phyloP scores from a whole-genome alignment of 2,797 vertebrate genomes.

The Eutrigla gurnardus region DNA sequence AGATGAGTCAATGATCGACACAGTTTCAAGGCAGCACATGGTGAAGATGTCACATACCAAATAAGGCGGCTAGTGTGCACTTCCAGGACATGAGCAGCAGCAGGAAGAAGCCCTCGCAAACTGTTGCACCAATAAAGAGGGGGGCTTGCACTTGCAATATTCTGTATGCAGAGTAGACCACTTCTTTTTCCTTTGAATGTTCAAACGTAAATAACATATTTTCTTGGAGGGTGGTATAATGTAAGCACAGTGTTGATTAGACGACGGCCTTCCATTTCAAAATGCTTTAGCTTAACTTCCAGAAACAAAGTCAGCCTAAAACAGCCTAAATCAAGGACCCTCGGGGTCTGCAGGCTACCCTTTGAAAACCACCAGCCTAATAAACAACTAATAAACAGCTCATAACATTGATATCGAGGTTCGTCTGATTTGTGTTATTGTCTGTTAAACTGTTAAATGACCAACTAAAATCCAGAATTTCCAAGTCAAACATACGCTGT shows the following conservation, averaged over 20 bases:
- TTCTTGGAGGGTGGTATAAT: not conserved
- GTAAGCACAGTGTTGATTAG: not conserved
- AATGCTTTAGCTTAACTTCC: too few species aligned
- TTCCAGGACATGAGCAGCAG: not conserved
- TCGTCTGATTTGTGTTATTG: not conserved
- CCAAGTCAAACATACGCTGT: not conserved
- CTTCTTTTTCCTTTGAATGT: not conserved
- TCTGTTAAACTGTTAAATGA: not conserved
- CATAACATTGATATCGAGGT: not conserved
- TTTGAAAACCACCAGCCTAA: not conserved
- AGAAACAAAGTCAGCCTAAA: too few species aligned
- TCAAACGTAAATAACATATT: not conserved
- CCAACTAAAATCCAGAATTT: not conserved
- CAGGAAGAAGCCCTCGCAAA: not conserved
- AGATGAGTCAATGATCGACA: slow-evolving; percentile 18
- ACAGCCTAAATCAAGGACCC: too few species aligned
- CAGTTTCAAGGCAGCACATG: not conserved
- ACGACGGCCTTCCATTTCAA: too few species aligned
- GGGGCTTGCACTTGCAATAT: not conserved
- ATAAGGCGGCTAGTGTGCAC: not conserved
- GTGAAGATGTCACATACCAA: not conserved
- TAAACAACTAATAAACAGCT: not conserved
- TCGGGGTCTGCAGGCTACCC: too few species aligned
- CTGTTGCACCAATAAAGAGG: not conserved
- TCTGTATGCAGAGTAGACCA: not conserved